Base-by-base conservation (phyloP, 2,113 vertebrate species). In the Silurus meridionalis region DNA sequence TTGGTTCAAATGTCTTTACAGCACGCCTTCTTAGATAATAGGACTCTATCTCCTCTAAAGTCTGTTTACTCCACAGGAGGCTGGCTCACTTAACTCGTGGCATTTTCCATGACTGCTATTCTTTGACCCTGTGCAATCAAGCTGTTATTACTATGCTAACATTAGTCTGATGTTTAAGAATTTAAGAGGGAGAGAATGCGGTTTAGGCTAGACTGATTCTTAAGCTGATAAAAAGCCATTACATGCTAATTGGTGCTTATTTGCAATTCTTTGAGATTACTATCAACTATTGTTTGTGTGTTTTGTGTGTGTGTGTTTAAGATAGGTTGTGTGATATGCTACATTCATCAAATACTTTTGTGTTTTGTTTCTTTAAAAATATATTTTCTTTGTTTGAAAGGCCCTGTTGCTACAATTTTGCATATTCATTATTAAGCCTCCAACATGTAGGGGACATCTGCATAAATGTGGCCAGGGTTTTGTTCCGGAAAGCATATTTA, bases 171-270 rank as follows among this genome's bases (percentile, higher is more conserved):
- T 67, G 77, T 90, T 91, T 74, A 83, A 86, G 74, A 23, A 1
- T 86, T 88, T 79, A 37, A 71, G 52, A 52, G 81, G 53, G 48
- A 88, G 91, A 90, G 88, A 87, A 82, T 80, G 63, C 48, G 52
- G 60, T 82, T 81, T 87, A 79, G 80, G 67, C 77, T 64, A 80
- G 90, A 90, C 89, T 90, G 93, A 94, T 92, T 84, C 83, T 74
- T 86, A 53, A 53, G 5, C 55, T 83, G 93, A 95, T 94, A 94
- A 92, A 88, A 88, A 86, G 84, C 89, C 91, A 93, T 94, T 95
- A 94, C 91, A 94, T 92, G 91, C 90, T 94, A 94, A 94, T 93
- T 91, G 86, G 37, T 91, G 77, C 90, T 89, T 82, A 90, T 94
- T 94, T 92, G 80, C 90, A 89, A 80, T 84, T 83, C 91, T 89